phyloP scores from a whole-genome alignment of 2,797 vertebrate species.

The Triplophysa bombifrons region DNA sequence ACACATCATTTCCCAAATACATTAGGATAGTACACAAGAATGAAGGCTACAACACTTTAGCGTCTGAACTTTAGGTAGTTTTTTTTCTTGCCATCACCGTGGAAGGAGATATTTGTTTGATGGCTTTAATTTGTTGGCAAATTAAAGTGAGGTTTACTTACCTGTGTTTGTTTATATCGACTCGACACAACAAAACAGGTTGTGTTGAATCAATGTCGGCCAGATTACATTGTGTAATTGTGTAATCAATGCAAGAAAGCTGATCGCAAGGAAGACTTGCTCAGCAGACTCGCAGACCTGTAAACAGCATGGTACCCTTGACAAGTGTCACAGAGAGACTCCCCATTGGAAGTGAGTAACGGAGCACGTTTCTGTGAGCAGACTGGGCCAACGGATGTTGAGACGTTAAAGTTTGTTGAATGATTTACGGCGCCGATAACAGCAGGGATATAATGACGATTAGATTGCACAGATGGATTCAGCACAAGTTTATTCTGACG shows the following conservation, averaged over 20 bases:
- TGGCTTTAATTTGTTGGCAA: conserved; percentile 16
- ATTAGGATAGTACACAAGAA: conserved; percentile 40
- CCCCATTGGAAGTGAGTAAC: conserved; percentile 21
- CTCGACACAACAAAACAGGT: conserved; percentile 23
- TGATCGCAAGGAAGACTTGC: conserved; percentile 17
- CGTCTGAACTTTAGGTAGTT: neutral
- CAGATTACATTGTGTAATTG: conserved; percentile 31
- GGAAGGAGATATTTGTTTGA: neutral
- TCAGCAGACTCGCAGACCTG: conserved; percentile 24
- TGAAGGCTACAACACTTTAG: conserved; percentile 3
- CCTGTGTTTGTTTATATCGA: conserved; percentile 41
- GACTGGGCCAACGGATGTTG: conserved; percentile 49
- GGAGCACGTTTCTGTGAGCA: conserved; percentile 46
- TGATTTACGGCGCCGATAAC: conserved; percentile 67
- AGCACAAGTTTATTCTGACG: conserved; percentile 64
- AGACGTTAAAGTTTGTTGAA: conserved; percentile 62
- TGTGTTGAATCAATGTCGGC: conserved; percentile 20
- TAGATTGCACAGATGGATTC: conserved; percentile 63
- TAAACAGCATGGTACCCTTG: conserved; percentile 14
- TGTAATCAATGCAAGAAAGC: conserved; percentile 33
- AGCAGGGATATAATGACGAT: conserved; percentile 66
- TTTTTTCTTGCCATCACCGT: neutral
- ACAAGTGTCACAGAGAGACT: conserved; percentile 22
- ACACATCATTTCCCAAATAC: conserved; percentile 68
- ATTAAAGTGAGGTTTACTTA: conserved; percentile 29